Base-by-base conservation (phyloP, 2,888 invertebrate genomes). In the Chymomyza procnemis region DNA sequence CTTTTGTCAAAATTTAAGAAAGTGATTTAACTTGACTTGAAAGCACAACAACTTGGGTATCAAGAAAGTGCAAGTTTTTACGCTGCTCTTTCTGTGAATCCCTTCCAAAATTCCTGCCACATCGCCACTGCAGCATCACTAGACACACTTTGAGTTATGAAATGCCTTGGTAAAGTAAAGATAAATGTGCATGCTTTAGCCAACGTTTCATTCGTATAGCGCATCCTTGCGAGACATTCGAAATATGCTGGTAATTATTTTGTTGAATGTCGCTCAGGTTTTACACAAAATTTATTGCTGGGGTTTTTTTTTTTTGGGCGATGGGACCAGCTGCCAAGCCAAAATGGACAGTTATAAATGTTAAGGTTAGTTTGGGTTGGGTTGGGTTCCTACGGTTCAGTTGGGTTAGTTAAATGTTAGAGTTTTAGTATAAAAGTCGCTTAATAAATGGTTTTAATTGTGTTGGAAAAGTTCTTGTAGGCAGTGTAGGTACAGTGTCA, bases 171-270 rank as follows among this genome's bases (percentile, higher is more conserved):
- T 8, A 57, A 6, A 34, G 56, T 30, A 4, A 62, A 78, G 72
- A 78, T 71, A 77, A 75, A 77, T 77, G 67, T 30, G 14, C 56
- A 12, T n/a, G 56, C 56, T 30, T 30, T 30, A 22, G 1, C 14
- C 30, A 14, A n/a, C 56, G 30, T 30, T n/a, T 56, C 19, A 48
- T 66, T 69, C 66, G 57, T 22, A 6, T 26, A 6, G 26, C 26
- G 18, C 14, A 21, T 54, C 54, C 19, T 21, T 61, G 50, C 19
- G 26, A 74, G 85, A 69, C 83, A 76, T 85, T 80, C 83, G 76
- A 87, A 87, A 83, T 83, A 83, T 87, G 82, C 80, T 85, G 85
- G 82, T 87, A 83, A 83, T 83, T 83, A 83, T 83, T 87, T 87
- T 81, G 87, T 79, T 87, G 73, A 76, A 81, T 84, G 85, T 81